Conservation (phyloP, 2,888 invertebrate species). For the Petrophora chlorosata region DNA sequence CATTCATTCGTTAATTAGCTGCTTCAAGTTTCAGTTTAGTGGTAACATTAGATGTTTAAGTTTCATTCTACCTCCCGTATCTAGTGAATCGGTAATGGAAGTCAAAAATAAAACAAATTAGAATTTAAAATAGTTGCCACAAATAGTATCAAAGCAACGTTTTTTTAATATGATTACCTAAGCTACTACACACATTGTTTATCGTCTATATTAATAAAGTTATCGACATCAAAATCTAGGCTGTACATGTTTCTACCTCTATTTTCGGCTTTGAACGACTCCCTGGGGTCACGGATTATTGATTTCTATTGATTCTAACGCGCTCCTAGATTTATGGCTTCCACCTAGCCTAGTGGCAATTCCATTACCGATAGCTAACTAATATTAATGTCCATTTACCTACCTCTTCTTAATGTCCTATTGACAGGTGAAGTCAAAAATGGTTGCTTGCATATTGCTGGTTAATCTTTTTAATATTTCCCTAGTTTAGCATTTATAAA, state of each 20-base stretch:
- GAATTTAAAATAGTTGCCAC: background rate
- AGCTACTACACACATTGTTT: no score
- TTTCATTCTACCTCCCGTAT: conserved; percentile 22
- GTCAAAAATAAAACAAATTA: background rate
- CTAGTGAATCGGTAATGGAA: background rate
- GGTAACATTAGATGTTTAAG: conserved; percentile 43
- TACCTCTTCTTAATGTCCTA: background rate
- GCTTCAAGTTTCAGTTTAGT: conserved; percentile 54
- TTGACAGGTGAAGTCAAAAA: conserved; percentile 11
- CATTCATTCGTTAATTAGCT: conserved; percentile 78
- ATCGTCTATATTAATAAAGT: no score
- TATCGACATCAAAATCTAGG: conserved; percentile 30
- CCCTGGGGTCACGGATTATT: conserved; percentile 69
- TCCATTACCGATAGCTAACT: conserved; percentile 38
- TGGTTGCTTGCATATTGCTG: background rate
- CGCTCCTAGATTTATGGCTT: conserved; percentile 69
- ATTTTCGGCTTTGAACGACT: conserved; percentile 56
- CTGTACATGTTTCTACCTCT: conserved; percentile 43
- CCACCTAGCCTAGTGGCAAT: conserved; percentile 45
- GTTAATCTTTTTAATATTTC: no score
- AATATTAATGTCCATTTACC: conserved; percentile 12
- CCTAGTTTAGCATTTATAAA: no score
- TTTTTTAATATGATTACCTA: no score
- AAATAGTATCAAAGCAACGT: no score
- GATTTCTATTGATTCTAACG: conserved; percentile 81